These are phyloP conservation scores for Nycticorax nycticorax DNA, from an alignment of 2,113 vertebrate genomes.

Conservation along the genomic window DNA sequence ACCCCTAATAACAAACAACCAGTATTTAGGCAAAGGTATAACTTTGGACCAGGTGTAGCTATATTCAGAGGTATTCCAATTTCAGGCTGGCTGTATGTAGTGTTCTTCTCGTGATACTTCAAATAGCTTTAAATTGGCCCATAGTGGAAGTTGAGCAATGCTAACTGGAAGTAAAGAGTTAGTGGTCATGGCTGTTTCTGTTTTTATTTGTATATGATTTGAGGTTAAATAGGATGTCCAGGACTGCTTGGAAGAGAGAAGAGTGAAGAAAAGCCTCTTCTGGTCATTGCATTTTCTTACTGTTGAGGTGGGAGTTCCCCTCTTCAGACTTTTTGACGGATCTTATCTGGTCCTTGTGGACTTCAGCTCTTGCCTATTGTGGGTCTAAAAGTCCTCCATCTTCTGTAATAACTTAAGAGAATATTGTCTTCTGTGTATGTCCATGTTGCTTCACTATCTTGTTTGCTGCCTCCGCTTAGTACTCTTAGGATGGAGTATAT, in stretches of 20 bases:
- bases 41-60: neutral
- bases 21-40: neutral
- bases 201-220: neutral
- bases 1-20: neutral
- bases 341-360: neutral
- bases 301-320: rapidly evolving
- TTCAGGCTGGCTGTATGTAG: neutral
- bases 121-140: neutral
- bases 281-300: neutral
- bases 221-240: neutral
- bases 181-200: neutral
- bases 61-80: neutral
- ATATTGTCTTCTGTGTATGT: neutral
- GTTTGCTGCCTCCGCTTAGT: rapidly evolving
- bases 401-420: neutral
- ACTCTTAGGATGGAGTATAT: neutral
- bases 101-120: neutral
- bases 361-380: neutral
- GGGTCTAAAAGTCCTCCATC: neutral
- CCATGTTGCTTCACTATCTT: neutral
- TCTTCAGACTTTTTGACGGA: neutral
- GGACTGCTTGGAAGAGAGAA: neutral
- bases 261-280: neutral
- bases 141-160: neutral
- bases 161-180: neutral